Conservation (phyloP, 2,113 vertebrate genomes). For the Corythoichthys haematopterus region DNA sequence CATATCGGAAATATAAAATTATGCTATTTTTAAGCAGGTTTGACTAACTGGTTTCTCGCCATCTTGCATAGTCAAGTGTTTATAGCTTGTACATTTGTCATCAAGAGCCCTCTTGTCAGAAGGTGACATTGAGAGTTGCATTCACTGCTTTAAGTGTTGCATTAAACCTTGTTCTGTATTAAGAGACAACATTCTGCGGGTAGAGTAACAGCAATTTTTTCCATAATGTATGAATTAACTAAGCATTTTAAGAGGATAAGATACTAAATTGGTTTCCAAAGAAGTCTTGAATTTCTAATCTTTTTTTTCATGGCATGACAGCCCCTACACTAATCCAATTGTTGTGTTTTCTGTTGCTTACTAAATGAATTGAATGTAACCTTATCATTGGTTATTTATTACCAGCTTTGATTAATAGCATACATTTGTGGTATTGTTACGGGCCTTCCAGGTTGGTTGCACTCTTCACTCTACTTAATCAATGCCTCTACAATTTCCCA, state of each 20-base stretch:
- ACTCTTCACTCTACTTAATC: no score
- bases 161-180: no score
- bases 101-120: slow-evolving; percentile 26
- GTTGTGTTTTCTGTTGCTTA: neutral
- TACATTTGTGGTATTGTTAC: neutral
- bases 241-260: neutral
- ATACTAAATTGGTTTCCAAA: neutral
- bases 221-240: neutral
- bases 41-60: slow-evolving; percentile 12
- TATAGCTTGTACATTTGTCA: slow-evolving; percentile 6
- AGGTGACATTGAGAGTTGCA: neutral
- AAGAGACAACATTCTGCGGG: no score
- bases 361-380: neutral
- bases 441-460: neutral
- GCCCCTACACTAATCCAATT: neutral
- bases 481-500: no score
- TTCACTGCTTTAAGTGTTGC: neutral
- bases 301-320: neutral
- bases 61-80: slow-evolving; percentile 2
- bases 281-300: neutral
- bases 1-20: neutral
- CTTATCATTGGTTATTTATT: neutral
- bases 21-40: neutral
- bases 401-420: neutral
- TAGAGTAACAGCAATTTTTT: neutral